Base-by-base conservation (phyloP, 2,113 vertebrate species). In the Notothenia coriiceps region DNA sequence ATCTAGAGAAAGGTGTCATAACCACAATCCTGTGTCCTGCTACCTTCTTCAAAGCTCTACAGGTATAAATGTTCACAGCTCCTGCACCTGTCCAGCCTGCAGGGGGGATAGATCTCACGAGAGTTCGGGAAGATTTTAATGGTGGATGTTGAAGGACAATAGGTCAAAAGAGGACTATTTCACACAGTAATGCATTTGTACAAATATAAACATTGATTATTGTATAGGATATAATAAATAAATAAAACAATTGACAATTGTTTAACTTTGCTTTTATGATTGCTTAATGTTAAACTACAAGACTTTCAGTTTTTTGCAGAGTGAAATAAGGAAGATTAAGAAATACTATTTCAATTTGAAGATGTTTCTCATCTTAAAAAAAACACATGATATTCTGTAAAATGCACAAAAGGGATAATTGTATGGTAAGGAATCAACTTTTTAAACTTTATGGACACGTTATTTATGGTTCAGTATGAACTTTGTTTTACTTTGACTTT, bases 21-120 rank as follows among this genome's bases (percentile, higher is more conserved):
- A 72, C 49, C 35, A 12, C 50, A 54, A 18, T 77, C 65, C 20
- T 22, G 20, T 51, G 40, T 50, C 3, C 49, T 52, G 2, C 49
- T 10, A 49, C 13, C 1, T 2, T 81, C 51, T 11, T 51, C 2
- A 33, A 77, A 57, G 29, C 22, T 61, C 74, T 14, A 4, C n/a
- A 74, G 40, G 29, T n/a, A 20, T 82, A 50, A 33, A 67, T 18
- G n/a, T 79, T 77, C 71, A 66, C 54, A 61, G 70, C 70, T n/a
- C 2, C 4, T 50, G 44, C 46, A 35, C 8, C 46, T 61, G 70
- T 50, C 25, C 50, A 14, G 55, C 44, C 69, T 47, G 13, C 54
- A 47, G 15, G 54, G 68, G 20, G 44, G 54, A 46, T n/a, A 35
- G 52, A 70, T 56, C 67, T 56, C n/a, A 17, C 40, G 22, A 43